A percentile compares a stretch with the other conserved stretches of the same genome.
These are phyloP conservation scores for Mustelus asterias DNA, from an alignment of 2,113 vertebrate genomes.

Conservation along the genomic window DNA sequence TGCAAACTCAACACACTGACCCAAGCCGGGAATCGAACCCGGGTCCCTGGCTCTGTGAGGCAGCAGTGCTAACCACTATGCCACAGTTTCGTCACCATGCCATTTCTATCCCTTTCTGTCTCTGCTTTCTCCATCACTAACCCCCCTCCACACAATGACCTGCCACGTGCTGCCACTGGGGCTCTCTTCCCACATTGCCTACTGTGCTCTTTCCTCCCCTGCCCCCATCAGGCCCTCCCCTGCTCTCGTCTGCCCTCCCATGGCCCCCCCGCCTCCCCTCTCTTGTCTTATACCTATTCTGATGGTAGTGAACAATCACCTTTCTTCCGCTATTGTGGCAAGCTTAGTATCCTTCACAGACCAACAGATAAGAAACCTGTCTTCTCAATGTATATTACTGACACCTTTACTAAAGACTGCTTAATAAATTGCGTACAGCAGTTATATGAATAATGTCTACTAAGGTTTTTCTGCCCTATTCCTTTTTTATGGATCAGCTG, in stretches of 20 bases:
- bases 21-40: no score
- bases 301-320: background rate
- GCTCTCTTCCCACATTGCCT: no score
- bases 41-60: no score
- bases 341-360: background rate
- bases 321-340: background rate
- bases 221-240: background rate
- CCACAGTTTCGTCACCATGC: no score
- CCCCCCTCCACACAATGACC: background rate
- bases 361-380: background rate
- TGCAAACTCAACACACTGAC: no score
- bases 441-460: background rate
- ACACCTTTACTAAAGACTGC: slow-evolving; percentile 1
- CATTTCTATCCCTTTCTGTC: background rate
- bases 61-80: no score
- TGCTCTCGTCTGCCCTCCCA: no score
- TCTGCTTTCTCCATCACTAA: background rate
- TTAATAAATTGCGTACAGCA: slow-evolving; percentile 16
- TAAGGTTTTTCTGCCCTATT: background rate
- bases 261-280: background rate
- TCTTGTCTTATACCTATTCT: background rate
- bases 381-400: background rate
- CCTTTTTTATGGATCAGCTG: slow-evolving; percentile 31
- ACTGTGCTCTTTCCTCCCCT: background rate
- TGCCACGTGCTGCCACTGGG: background rate